Percentiles rank a stretch among this genome's conserved stretches.
Evolutionary conservation across 2,113 vertebrate genomes (phyloP).

Genomic region (Rousettus leschenaultii): DNA sequence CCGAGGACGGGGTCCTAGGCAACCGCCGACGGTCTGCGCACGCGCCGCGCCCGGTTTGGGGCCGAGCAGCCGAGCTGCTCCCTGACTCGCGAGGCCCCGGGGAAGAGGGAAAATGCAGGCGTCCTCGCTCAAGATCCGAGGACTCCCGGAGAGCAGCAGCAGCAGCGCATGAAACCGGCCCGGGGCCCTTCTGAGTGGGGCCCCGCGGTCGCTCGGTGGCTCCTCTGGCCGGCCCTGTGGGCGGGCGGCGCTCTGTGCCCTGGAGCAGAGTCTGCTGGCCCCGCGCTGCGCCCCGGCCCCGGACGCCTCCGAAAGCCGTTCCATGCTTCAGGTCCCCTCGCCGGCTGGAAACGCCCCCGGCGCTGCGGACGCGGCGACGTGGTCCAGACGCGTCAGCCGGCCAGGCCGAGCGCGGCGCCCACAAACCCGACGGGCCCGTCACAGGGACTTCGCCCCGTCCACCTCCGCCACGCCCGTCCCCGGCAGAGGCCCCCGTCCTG

Average conservation of each 20-base stretch:
- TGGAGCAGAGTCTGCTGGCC: not conserved
- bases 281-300: not conserved
- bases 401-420: conserved; percentile 15
- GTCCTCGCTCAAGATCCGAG: not conserved
- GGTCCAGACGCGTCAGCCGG: not conserved
- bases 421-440: not conserved
- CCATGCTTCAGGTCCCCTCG: not conserved
- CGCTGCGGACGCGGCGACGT: not conserved
- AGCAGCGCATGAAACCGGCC: not conserved
- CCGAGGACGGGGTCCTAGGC: not conserved
- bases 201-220: not conserved
- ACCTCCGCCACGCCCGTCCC: conserved; percentile 31
- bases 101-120: not conserved
- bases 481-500: not conserved
- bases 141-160: not conserved
- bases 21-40: fast-evolving
- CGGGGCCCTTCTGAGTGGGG: not conserved
- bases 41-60: too few species aligned
- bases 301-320: not conserved
- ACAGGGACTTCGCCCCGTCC: not conserved
- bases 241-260: not conserved
- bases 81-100: not conserved
- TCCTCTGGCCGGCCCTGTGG: not conserved
- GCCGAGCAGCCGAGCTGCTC: not conserved
- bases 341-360: not conserved